A percentile compares a stretch with the other conserved stretches of the same genome.
Evolutionary conservation across 2,113 vertebrate species (phyloP).

Genomic region (Vulpes lagopus): DNA sequence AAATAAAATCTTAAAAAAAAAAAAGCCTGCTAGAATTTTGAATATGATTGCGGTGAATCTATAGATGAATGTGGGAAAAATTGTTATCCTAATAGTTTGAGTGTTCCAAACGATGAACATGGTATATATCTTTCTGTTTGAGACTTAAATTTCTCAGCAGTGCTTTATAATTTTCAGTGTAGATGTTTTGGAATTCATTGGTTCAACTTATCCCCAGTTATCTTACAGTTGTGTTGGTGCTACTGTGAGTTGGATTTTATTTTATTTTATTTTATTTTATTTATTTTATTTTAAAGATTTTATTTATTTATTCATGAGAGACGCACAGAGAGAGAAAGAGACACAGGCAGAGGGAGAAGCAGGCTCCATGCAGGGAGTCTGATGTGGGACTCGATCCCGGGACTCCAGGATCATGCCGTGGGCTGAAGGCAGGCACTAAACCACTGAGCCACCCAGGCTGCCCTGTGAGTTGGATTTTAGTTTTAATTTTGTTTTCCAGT

Average conservation of each 20-base stretch:
- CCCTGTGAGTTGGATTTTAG: background rate
- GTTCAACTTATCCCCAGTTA: background rate
- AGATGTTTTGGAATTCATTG: background rate
- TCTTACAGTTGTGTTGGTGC: background rate
- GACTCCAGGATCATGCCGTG: no score
- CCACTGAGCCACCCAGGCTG: no score
- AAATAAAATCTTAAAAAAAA: no score
- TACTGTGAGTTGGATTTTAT: background rate
- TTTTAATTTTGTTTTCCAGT: background rate
- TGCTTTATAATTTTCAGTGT: background rate
- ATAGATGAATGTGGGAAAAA: background rate
- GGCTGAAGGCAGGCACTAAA: no score
- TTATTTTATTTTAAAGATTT: background rate
- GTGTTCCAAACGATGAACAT: background rate
- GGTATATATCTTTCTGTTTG: background rate
- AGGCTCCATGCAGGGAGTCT: no score
- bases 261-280: background rate
- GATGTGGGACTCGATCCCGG: no score
- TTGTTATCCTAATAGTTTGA: background rate
- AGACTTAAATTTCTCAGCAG: background rate
- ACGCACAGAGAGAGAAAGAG: no score
- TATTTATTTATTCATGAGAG: no score
- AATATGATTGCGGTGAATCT: background rate
- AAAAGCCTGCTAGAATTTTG: background rate
- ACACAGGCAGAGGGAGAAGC: no score